Evolutionary conservation across 2,113 vertebrate species (phyloP).

Genomic region (Phainopepla nitens): DNA sequence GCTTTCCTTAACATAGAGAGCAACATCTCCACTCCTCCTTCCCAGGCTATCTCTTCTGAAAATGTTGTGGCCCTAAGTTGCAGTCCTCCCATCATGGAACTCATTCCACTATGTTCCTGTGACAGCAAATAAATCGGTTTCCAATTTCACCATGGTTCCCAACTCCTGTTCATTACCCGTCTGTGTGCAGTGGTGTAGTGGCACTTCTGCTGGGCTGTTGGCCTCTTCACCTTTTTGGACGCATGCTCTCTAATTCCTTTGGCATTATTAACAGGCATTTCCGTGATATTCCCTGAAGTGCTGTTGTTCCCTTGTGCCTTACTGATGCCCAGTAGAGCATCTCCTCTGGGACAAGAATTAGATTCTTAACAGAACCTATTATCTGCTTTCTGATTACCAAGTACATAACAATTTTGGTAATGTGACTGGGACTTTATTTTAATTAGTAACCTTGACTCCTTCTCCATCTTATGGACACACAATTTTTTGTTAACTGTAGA

Average conservation of each 20-base stretch:
- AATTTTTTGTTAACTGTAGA: neutral
- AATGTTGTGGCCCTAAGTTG: neutral
- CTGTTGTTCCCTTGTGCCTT: neutral
- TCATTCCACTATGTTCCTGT: neutral
- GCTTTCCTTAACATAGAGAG: neutral
- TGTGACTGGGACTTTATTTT: neutral
- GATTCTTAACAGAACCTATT: neutral
- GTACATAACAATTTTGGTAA: neutral
- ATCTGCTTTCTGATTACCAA: neutral
- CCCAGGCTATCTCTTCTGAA: neutral
- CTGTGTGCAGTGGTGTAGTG: neutral
- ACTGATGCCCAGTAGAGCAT: neutral
- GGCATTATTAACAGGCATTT: neutral
- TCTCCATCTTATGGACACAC: fast-evolving
- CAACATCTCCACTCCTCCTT: neutral
- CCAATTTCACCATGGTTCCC: neutral
- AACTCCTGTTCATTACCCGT: neutral
- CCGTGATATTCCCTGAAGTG: neutral
- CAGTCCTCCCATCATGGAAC: neutral
- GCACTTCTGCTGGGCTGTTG: neutral
- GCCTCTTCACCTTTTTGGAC: neutral
- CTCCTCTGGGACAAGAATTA: neutral
- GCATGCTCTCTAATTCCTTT: neutral
- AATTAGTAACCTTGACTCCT: neutral
- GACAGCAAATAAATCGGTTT: neutral